Conservation (phyloP, 2,113 vertebrate genomes). For the Stigmatopora nigra region DNA sequence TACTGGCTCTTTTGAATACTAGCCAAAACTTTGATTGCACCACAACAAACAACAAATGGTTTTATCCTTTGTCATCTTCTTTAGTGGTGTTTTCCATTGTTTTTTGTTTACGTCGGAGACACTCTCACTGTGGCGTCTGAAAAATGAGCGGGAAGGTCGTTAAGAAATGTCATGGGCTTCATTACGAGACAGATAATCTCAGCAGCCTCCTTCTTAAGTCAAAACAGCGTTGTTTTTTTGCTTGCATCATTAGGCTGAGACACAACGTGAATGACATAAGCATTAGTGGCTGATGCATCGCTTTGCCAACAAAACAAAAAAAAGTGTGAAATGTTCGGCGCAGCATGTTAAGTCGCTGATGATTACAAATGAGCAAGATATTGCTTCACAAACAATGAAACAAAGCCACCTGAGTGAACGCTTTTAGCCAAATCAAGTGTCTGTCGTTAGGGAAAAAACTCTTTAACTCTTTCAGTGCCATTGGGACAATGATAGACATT, state of each 20-base stretch:
- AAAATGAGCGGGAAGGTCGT: background rate
- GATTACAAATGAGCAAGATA: conserved; percentile 1
- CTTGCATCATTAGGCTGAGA: conserved; percentile 33
- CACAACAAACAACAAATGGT: background rate
- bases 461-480: no score
- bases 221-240: conserved; percentile 3
- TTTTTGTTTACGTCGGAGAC: background rate
- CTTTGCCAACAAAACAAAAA: background rate
- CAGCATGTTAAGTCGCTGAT: background rate
- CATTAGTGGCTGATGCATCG: conserved; percentile 46
- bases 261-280: conserved; percentile 35
- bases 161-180: conserved; percentile 9
- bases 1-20: background rate
- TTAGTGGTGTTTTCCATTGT: background rate
- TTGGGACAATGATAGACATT: no score
- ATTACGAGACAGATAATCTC: conserved; percentile 21
- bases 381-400: conserved; percentile 1
- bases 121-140: background rate
- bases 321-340: background rate
- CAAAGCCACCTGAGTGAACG: background rate
- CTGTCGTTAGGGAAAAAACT: background rate
- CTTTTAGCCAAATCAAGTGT: background rate
- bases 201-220: conserved; percentile 20
- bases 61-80: background rate
- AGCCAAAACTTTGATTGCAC: background rate